These are phyloP conservation scores for Tauraco hartlaubi DNA, from an alignment of 2,797 vertebrate genomes.

Conservation along the genomic window DNA sequence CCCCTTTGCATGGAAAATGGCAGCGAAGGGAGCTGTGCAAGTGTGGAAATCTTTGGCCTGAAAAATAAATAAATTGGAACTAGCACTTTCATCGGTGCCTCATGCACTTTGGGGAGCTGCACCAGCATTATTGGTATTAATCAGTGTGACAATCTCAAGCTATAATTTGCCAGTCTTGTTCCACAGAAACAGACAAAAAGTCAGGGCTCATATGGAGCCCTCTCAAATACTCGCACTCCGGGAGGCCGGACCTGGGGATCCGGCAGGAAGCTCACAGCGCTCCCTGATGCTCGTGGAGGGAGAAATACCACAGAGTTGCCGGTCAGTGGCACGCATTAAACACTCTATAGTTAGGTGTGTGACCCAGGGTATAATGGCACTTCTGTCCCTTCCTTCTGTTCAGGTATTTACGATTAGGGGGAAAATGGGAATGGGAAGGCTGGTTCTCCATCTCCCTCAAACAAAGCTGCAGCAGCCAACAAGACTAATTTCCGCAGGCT, in stretches of 20 bases:
- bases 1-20: slow-evolving; percentile 8
- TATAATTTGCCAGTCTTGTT: background rate
- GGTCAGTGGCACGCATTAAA: background rate
- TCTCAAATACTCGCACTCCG: background rate
- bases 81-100: background rate
- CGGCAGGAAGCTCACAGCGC: background rate
- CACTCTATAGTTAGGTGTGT: rapidly evolving
- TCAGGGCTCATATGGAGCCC: background rate
- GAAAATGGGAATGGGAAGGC: background rate
- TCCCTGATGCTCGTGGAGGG: background rate
- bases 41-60: slow-evolving; percentile 17
- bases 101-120: background rate
- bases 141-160: background rate
- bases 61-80: slow-evolving; percentile 12
- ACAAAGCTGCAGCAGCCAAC: background rate
- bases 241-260: background rate
- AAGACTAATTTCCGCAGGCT: rapidly evolving
- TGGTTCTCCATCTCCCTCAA: background rate
- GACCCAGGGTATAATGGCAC: background rate
- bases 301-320: background rate
- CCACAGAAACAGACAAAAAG: background rate
- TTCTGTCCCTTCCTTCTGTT: background rate
- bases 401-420: background rate
- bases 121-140: slow-evolving; percentile 3
- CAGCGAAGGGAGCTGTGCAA: background rate